Evolutionary conservation across 2,888 invertebrate genomes (phyloP).

Genomic region (Lasioglossum vierecki): DNA sequence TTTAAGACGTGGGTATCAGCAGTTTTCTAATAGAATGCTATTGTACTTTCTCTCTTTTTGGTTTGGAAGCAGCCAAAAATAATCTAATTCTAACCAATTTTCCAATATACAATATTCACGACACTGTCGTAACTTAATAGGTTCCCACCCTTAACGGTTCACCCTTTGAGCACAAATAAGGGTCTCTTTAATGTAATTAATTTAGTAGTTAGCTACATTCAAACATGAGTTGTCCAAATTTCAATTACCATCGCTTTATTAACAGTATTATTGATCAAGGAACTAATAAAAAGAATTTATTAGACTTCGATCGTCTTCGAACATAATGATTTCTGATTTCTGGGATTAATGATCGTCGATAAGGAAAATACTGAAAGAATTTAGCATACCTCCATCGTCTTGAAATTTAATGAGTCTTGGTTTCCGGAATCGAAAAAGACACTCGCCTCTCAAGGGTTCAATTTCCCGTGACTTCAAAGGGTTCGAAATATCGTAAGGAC

Average conservation of each 20-base stretch:
- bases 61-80: too few species aligned
- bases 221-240: background rate
- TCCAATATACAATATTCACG: background rate
- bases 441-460: slow-evolving; percentile 53
- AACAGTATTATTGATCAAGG: background rate
- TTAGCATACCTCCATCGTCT: too few species aligned
- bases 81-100: background rate
- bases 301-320: background rate
- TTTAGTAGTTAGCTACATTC: background rate
- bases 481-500: slow-evolving; percentile 74
- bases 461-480: slow-evolving; percentile 71
- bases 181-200: background rate
- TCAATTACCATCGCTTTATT: background rate
- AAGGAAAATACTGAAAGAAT: background rate
- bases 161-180: background rate
- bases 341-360: background rate
- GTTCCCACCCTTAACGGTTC: background rate
- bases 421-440: slow-evolving; percentile 55
- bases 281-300: background rate
- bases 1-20: background rate
- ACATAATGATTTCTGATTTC: background rate
- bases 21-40: too few species aligned
- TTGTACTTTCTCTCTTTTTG: too few species aligned
- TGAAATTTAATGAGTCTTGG: slow-evolving; percentile 32
- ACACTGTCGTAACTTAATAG: background rate